Conservation (phyloP, 64 coral and sea anemone genomes). For the Dendronephthya gigantea region DNA sequence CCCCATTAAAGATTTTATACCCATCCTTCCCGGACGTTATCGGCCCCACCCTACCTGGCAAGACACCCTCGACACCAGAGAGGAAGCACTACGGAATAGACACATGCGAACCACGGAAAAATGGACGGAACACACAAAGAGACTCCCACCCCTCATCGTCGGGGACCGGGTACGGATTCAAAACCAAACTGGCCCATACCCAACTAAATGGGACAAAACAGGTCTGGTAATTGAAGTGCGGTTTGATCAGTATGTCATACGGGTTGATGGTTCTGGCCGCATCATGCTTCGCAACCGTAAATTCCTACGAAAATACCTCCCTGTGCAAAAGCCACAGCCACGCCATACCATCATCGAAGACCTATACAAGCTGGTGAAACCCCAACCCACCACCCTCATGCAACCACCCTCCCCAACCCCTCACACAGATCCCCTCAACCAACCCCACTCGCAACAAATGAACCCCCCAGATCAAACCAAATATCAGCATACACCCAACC, state of each 20-base stretch:
- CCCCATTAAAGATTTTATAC: neutral
- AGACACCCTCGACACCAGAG: neutral
- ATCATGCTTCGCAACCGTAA: neutral
- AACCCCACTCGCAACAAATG: no score
- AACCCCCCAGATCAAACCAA: no score
- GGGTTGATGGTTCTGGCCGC: constrained; percentile 8
- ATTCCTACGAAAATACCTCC: neutral
- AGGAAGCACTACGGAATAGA: neutral
- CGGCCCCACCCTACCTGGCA: neutral
- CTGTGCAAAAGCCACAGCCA: neutral
- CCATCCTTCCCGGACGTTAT: neutral
- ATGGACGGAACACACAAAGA: neutral
- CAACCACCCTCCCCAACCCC: neutral
- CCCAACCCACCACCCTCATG: neutral
- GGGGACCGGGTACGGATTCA: neutral
- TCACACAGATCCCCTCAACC: neutral
- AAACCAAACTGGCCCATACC: constrained; percentile 3
- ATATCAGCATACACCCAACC: no score
- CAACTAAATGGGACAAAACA: neutral
- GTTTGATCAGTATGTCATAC: constrained; percentile 11
- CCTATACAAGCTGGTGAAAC: neutral
- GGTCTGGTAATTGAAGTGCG: neutral
- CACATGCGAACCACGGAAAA: neutral
- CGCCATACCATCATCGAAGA: neutral
- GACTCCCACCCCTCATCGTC: neutral